These are phyloP conservation scores for Elanus axillaris DNA, from an alignment of 2,113 vertebrate species.

Conservation along the genomic window DNA sequence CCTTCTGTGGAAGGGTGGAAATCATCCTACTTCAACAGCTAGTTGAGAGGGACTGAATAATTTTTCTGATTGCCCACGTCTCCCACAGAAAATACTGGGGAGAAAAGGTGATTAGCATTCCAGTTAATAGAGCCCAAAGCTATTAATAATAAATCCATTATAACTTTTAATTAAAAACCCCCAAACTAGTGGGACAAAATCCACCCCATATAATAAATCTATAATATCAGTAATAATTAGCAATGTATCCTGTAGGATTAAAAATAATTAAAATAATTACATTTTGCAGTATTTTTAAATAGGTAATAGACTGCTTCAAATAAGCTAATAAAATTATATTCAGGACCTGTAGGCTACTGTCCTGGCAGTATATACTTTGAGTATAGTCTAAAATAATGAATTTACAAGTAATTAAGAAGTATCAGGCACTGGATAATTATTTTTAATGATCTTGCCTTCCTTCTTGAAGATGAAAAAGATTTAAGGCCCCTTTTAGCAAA, in stretches of 20 bases:
- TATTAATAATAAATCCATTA: constrained; percentile 72
- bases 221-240: constrained; percentile 70
- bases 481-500: not conserved
- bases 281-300: constrained; percentile 63
- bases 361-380: constrained; percentile 15
- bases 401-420: constrained; percentile 39
- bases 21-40: not conserved
- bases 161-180: constrained; percentile 68
- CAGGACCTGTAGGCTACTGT: constrained; percentile 44
- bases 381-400: not conserved
- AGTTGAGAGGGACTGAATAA: not conserved
- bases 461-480: not conserved
- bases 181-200: constrained; percentile 57
- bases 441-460: not conserved
- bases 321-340: constrained; percentile 28
- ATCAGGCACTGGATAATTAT: not conserved
- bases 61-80: not conserved
- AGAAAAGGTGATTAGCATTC: constrained; percentile 50
- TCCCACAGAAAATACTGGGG: not conserved
- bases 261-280: constrained; percentile 65
- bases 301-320: constrained; percentile 54
- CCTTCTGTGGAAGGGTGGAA: not conserved
- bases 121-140: constrained; percentile 55
- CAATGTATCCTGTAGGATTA: constrained; percentile 64
- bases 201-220: constrained; percentile 64